These are phyloP conservation scores for Nomada hirtipes DNA, from an alignment of 2,888 invertebrate genomes.

Conservation along the genomic window DNA sequence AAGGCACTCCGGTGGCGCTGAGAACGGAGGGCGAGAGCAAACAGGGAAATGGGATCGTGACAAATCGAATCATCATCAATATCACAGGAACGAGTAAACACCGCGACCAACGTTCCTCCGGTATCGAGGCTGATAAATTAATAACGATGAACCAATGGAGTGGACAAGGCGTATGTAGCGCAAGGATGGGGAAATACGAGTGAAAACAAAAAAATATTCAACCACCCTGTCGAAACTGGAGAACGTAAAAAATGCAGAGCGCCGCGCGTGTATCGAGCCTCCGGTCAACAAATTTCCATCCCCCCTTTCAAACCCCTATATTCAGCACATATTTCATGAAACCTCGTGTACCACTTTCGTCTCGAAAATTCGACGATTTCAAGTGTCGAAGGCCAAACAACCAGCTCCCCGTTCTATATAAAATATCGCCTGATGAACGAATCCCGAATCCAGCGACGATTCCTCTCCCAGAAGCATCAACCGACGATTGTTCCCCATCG, in stretches of 20 bases:
- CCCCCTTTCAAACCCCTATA: slow-evolving; percentile 38
- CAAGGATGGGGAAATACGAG: not conserved
- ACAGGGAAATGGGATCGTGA: slow-evolving; percentile 36
- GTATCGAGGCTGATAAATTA: slow-evolving; percentile 52
- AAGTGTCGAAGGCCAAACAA: slow-evolving; percentile 7
- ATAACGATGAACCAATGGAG: slow-evolving; percentile 33
- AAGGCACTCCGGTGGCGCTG: not conserved
- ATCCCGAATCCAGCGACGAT: slow-evolving; percentile 1
- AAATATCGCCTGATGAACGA: slow-evolving; percentile 27
- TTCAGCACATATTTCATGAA: slow-evolving; percentile 53
- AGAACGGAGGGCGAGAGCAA: not conserved
- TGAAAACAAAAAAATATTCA: slow-evolving; percentile 28
- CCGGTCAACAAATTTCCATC: slow-evolving; percentile 51
- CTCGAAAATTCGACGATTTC: slow-evolving; percentile 36
- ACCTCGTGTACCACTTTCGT: slow-evolving; percentile 21
- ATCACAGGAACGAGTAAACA: slow-evolving; percentile 41
- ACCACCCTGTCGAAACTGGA: slow-evolving; percentile 7
- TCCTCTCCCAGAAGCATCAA: not conserved
- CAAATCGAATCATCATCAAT: slow-evolving; percentile 57
- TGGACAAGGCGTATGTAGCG: not conserved
- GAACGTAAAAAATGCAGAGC: slow-evolving; percentile 39
- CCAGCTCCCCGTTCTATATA: not conserved
- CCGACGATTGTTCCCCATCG: not conserved
- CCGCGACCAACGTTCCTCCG: slow-evolving; percentile 31
- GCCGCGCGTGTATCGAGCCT: slow-evolving; percentile 38